These are phyloP conservation scores for Drosophila meridionalis DNA, from an alignment of 2,888 invertebrate genomes.

Conservation along the genomic window DNA sequence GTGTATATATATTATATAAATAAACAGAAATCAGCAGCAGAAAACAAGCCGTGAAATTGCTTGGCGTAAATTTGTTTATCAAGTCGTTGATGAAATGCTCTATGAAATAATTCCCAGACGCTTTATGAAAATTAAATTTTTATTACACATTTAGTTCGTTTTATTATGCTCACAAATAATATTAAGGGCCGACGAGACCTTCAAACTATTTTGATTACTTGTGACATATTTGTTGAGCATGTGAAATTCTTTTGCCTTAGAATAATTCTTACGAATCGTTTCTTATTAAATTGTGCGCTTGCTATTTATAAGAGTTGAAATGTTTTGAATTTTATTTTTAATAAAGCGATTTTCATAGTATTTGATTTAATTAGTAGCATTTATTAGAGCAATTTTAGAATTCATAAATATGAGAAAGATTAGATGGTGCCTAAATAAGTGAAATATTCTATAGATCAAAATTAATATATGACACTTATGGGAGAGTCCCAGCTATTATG, in stretches of 20 bases:
- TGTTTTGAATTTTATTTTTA: background rate
- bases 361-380: conserved; percentile 25
- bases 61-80: conserved; percentile 3
- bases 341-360: conserved; percentile 1
- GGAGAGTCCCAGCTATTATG: background rate
- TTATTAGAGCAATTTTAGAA: conserved; percentile 2
- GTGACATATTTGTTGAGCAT: background rate
- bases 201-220: background rate
- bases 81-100: conserved; percentile 38
- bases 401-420: background rate
- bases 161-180: conserved; percentile 12
- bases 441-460: background rate
- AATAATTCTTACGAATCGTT: background rate
- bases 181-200: background rate
- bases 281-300: background rate
- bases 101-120: conserved; percentile 14
- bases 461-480: background rate
- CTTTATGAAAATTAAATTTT: background rate
- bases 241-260: background rate
- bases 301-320: background rate
- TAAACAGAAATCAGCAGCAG: conserved; percentile 35
- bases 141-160: conserved; percentile 1
- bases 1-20: conserved; percentile 25
- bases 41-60: conserved; percentile 45
- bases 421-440: background rate